Conservation (phyloP, 2,888 invertebrate species). For the Allacma fusca region DNA sequence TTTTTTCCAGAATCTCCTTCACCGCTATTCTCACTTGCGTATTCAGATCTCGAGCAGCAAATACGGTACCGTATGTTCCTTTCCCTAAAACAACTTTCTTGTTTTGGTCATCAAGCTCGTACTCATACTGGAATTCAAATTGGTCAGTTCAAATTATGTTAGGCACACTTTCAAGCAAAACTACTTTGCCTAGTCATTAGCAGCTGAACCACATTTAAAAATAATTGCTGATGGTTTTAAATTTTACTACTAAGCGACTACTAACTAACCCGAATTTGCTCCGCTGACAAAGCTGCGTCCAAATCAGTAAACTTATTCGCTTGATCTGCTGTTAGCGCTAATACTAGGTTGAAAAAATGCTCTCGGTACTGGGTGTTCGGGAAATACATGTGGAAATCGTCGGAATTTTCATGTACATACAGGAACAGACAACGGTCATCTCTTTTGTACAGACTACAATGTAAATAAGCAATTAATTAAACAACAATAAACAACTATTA, state of each 20-base stretch:
- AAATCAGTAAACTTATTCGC: constrained; percentile 79
- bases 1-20: constrained; percentile 97
- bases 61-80: constrained; percentile 95
- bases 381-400: constrained; percentile 98
- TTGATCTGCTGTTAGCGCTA: constrained; percentile 88
- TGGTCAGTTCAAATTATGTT: too few relatives aligned
- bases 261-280: constrained; percentile 78
- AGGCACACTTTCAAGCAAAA: too few relatives aligned
- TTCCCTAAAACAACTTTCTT: constrained; percentile 87
- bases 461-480: constrained; percentile 36
- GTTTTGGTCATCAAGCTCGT: constrained; percentile 90
- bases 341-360: constrained; percentile 82
- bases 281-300: constrained; percentile 77
- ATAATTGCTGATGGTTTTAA: too few relatives aligned
- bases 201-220: too few relatives aligned
- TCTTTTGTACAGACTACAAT: constrained; percentile 84
- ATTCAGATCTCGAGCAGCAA: constrained; percentile 89
- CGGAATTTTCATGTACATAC: constrained; percentile 97
- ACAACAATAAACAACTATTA: too few relatives aligned
- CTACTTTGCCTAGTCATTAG: too few relatives aligned
- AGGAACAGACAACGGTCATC: constrained; percentile 95
- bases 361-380: constrained; percentile 87
- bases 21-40: constrained; percentile 95
- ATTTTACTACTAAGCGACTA: constrained; percentile 23
- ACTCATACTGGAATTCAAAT: constrained; percentile 85